These are phyloP conservation scores for Alosa sapidissima DNA, from an alignment of 2,797 vertebrate species.

Conservation along the genomic window DNA sequence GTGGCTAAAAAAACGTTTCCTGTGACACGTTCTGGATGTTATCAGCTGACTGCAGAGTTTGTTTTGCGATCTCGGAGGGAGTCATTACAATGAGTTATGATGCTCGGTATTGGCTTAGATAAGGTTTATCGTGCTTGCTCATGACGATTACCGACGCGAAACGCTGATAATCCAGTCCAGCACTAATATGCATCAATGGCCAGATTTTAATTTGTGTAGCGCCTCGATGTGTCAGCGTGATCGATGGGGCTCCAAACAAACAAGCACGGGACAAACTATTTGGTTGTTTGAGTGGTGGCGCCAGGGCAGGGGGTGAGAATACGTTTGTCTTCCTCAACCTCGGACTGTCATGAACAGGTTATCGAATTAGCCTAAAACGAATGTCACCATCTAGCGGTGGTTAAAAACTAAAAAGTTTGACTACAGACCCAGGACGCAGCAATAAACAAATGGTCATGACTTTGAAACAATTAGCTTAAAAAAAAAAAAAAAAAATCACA, in stretches of 20 bases:
- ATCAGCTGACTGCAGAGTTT: constrained; percentile 58
- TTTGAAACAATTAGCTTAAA: background rate
- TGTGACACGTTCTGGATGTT: constrained; percentile 31
- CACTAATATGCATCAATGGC: background rate
- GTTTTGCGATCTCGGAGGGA: constrained; percentile 19
- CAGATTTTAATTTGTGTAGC: background rate
- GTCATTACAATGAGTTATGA: background rate
- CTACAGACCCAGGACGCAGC: background rate
- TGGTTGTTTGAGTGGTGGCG: background rate
- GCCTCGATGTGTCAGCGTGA: background rate
- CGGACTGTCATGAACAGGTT: background rate
- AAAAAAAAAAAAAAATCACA: background rate
- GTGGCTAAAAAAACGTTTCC: constrained; percentile 23
- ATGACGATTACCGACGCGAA: background rate
- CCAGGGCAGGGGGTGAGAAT: background rate
- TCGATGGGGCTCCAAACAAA: constrained; percentile 5
- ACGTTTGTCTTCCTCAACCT: background rate
- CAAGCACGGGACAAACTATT: background rate
- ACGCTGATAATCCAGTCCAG: background rate
- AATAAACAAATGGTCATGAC: background rate
- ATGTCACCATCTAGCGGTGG: constrained; percentile 19
- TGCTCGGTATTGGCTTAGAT: background rate
- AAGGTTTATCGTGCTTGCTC: background rate
- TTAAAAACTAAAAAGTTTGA: background rate
- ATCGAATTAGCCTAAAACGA: background rate